Percentiles rank a stretch among this genome's conserved stretches.
phyloP scores from a whole-genome alignment of 2,888 invertebrate genomes.

The Lasioglossum zephyrum region DNA sequence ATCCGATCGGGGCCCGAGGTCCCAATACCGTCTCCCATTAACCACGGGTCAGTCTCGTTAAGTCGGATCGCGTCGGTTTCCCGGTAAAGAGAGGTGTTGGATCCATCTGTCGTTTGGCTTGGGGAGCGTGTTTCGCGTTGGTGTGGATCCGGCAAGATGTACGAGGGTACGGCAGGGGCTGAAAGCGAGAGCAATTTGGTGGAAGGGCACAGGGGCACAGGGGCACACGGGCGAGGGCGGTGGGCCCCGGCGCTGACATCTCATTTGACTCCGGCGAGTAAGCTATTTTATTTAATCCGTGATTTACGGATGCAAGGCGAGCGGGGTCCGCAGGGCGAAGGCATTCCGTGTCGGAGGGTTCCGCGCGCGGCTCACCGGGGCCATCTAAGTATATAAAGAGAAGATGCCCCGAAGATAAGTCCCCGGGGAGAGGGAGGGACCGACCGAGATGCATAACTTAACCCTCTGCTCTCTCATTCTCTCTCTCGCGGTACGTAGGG shows the following conservation, averaged over 20 bases:
- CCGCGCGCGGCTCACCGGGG: conserved; percentile 39
- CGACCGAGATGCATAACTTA: conserved; percentile 81
- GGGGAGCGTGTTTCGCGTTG: neutral
- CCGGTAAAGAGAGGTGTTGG: conserved; percentile 1
- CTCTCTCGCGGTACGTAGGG: conserved; percentile 65
- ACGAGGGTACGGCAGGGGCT: conserved; percentile 24
- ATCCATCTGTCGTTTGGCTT: conserved; percentile 8
- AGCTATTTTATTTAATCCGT: conserved; percentile 80
- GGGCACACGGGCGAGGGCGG: conserved; percentile 63
- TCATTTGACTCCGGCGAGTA: conserved; percentile 76
- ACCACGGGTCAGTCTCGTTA: conserved; percentile 6
- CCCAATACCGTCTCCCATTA: conserved; percentile 10
- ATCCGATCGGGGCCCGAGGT: conserved; percentile 1
- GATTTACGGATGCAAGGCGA: conserved; percentile 77
- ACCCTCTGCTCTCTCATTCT: conserved; percentile 56
- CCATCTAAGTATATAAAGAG: conserved; percentile 61
- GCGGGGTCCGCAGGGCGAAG: conserved; percentile 54
- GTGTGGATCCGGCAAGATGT: conserved; percentile 18
- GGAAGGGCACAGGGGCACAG: conserved; percentile 15
- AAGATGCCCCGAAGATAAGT: conserved; percentile 80
- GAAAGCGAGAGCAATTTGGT: conserved; percentile 65
- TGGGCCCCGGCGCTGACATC: conserved; percentile 74
- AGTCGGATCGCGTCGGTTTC: conserved; percentile 6
- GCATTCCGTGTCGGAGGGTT: conserved; percentile 61
- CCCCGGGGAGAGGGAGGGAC: conserved; percentile 70